Conservation (phyloP, 1,140 invertebrate species). For the Penaeus vannamei region DNA sequence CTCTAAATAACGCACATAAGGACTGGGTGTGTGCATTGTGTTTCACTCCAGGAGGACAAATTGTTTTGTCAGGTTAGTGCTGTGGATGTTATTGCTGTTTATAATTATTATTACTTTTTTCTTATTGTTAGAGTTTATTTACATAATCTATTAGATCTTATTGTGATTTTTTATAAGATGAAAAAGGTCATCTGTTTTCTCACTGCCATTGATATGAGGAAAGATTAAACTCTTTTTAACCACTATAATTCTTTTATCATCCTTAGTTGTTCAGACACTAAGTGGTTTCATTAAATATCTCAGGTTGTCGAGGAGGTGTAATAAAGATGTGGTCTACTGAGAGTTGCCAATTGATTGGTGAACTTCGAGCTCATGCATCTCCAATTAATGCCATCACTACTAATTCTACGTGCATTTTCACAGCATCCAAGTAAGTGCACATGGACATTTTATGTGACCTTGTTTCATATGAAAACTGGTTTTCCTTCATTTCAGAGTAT, state of each 20-base stretch:
- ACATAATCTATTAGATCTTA: background rate
- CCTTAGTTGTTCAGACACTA: background rate
- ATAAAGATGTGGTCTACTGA: constrained; percentile 82
- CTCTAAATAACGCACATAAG: constrained; percentile 89
- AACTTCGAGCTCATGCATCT: constrained; percentile 82
- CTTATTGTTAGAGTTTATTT: background rate
- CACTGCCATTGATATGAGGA: too few species aligned
- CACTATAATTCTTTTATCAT: background rate
- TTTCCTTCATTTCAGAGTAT: background rate
- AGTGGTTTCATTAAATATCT: constrained; percentile 69
- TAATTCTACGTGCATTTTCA: constrained; percentile 83
- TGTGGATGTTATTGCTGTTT: background rate
- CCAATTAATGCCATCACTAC: constrained; percentile 84
- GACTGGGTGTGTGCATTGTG: constrained; percentile 89
- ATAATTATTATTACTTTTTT: constrained; percentile 1
- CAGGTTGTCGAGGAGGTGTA: constrained; percentile 84
- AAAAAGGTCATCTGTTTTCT: too few species aligned
- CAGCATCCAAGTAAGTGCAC: constrained; percentile 77
- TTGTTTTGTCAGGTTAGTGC: constrained; percentile 62
- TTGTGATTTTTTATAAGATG: too few species aligned
- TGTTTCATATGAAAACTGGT: background rate
- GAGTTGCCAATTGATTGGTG: constrained; percentile 78
- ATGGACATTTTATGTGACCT: background rate
- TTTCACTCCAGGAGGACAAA: constrained; percentile 76
- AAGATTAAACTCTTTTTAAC: background rate